phyloP scores from a whole-genome alignment of 2,797 vertebrate species.

The Hapalemur alaotrensis region DNA sequence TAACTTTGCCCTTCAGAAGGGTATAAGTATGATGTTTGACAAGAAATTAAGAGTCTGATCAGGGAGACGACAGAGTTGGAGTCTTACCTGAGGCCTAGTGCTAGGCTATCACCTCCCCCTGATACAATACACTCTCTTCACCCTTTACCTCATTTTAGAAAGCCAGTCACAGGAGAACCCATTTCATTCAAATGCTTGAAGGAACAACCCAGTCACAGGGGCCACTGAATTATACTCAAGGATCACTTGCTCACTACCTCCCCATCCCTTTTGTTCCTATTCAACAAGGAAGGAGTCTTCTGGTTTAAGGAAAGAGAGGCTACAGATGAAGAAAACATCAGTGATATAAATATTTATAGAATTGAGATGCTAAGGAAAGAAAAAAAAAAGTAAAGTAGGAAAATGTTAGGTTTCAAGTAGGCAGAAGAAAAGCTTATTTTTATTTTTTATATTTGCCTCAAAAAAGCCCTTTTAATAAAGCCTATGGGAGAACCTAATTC shows the following conservation, averaged over 20 bases:
- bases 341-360: not conserved
- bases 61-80: not conserved
- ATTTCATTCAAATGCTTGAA: slow-evolving; percentile 40
- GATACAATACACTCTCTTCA: not conserved
- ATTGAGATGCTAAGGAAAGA: not conserved
- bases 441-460: slow-evolving; percentile 70
- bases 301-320: not conserved
- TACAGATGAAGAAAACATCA: slow-evolving; percentile 5
- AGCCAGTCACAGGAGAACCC: not conserved
- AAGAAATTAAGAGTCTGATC: not conserved
- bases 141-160: not conserved
- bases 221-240: not conserved
- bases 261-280: not conserved
- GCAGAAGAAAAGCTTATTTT: slow-evolving; percentile 28
- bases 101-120: not conserved
- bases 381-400: not conserved
- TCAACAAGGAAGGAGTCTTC: not conserved
- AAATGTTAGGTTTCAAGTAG: slow-evolving; percentile 16
- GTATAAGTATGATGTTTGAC: not conserved
- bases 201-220: not conserved
- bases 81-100: not conserved
- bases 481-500: slow-evolving; percentile 74
- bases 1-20: not conserved
- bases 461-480: slow-evolving; percentile 74
- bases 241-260: not conserved